These are phyloP conservation scores for Lithobates sylvaticus DNA, from an alignment of 2,797 vertebrate genomes.

Conservation along the genomic window DNA sequence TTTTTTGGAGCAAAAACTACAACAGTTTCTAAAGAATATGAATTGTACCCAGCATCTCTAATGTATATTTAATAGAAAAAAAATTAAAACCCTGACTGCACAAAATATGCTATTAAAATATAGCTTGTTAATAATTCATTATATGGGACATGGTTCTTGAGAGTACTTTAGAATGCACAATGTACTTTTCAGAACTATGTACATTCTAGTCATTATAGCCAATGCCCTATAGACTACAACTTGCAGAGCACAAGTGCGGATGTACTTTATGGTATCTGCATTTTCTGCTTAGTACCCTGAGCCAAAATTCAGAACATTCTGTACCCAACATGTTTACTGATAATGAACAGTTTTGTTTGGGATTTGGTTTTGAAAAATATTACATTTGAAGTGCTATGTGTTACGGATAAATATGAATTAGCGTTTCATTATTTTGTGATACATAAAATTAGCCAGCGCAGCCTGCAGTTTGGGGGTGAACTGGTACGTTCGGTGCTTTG, in stretches of 20 bases:
- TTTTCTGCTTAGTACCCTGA: not conserved
- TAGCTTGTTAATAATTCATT: not conserved
- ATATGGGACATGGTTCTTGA: not conserved
- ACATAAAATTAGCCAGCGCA: not conserved
- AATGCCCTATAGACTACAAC: not conserved
- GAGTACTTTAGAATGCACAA: not conserved
- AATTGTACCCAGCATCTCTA: too few relatives aligned
- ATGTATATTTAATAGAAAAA: not conserved
- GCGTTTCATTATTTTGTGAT: not conserved
- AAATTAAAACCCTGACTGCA: not conserved
- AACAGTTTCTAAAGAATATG: too few relatives aligned
- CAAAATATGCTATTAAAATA: not conserved
- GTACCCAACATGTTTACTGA: not conserved
- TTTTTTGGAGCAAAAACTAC: too few relatives aligned
- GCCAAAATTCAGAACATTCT: not conserved
- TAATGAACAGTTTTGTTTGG: not conserved
- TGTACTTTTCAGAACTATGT: not conserved
- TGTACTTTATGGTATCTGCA: slow-evolving; percentile 5
- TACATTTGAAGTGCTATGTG: not conserved
- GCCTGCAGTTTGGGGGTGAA: not conserved
- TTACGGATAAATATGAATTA: not conserved
- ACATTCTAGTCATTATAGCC: not conserved
- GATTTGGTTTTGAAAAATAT: not conserved
- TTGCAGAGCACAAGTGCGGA: not conserved
- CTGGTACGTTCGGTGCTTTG: not conserved